Conservation (phyloP, 1,140 invertebrate species). For the Aphelinus atriplicis region DNA sequence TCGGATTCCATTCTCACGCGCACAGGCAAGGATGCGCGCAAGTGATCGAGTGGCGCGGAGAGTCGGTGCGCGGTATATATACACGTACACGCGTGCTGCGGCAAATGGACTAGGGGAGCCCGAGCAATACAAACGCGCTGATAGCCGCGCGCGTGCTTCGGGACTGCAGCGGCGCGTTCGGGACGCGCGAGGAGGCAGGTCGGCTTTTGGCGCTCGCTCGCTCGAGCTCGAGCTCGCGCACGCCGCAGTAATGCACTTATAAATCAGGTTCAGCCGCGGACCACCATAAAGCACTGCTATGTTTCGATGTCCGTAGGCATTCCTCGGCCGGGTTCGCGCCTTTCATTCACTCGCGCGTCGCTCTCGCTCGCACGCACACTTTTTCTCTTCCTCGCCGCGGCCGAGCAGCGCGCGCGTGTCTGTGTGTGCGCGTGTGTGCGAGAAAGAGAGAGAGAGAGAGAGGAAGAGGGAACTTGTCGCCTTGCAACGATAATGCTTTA, state of each 20-base stretch:
- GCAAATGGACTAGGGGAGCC: no score
- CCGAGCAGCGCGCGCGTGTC: constrained; percentile 1
- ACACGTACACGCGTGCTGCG: no score
- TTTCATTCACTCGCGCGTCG: constrained; percentile 62
- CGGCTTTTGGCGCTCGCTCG: constrained; percentile 44
- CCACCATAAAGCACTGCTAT: constrained; percentile 69
- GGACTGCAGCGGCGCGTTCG: no score
- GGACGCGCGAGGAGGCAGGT: not conserved
- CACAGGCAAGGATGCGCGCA: no score
- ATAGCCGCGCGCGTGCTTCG: constrained; percentile 20
- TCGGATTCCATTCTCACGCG: no score
- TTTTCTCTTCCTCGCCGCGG: not conserved
- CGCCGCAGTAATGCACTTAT: constrained; percentile 65
- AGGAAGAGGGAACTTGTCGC: constrained; percentile 65
- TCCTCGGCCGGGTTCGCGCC: constrained; percentile 63
- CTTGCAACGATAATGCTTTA: constrained; percentile 64
- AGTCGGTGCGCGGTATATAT: no score
- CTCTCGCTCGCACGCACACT: constrained; percentile 39
- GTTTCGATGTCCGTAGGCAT: constrained; percentile 67
- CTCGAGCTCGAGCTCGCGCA: constrained; percentile 29
- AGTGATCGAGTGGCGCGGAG: no score
- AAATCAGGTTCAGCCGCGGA: constrained; percentile 67
- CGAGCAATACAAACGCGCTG: constrained; percentile 5
- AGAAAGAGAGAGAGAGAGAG: constrained; percentile 42
- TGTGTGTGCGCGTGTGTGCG: not conserved